Percentiles rank a stretch among this genome's conserved stretches.
Conservation (phyloP, 2,113 vertebrate genomes). For the Hippocampus barbouri region DNA sequence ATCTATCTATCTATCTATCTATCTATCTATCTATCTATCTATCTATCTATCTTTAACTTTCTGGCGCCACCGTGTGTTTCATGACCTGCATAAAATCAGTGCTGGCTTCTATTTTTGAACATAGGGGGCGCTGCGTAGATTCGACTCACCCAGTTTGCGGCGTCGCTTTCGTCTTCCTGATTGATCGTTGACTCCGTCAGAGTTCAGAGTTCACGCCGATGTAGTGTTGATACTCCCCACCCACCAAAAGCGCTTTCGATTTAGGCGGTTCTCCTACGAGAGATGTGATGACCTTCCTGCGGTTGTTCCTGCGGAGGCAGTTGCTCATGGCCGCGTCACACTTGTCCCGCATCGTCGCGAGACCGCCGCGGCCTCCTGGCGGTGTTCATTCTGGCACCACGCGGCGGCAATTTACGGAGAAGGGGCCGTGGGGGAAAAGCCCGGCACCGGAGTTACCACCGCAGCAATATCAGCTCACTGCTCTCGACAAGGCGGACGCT, state of each 20-base stretch:
- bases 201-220: conserved; percentile 51
- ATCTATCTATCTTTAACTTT: neutral
- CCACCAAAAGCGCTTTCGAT: neutral
- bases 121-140: conserved; percentile 36
- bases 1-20: too few species aligned
- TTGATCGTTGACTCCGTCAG: conserved; percentile 33
- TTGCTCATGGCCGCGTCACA: conserved; percentile 41
- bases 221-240: conserved; percentile 55
- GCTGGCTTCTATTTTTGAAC: neutral
- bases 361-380: conserved; percentile 5
- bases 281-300: conserved; percentile 63
- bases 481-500: conserved; percentile 77
- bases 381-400: conserved; percentile 43
- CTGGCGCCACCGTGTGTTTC: conserved; percentile 21
- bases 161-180: conserved; percentile 12
- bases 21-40: neutral
- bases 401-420: conserved; percentile 48
- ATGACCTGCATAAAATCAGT: neutral
- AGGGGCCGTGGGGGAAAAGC: conserved; percentile 58
- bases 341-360: conserved; percentile 28
- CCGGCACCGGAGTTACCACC: conserved; percentile 57
- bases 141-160: neutral
- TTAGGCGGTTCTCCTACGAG: neutral
- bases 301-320: conserved; percentile 53
- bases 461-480: conserved; percentile 56